Evolutionary conservation across 2,888 invertebrate genomes (phyloP).

Genomic region (Hydriomena furcata): DNA sequence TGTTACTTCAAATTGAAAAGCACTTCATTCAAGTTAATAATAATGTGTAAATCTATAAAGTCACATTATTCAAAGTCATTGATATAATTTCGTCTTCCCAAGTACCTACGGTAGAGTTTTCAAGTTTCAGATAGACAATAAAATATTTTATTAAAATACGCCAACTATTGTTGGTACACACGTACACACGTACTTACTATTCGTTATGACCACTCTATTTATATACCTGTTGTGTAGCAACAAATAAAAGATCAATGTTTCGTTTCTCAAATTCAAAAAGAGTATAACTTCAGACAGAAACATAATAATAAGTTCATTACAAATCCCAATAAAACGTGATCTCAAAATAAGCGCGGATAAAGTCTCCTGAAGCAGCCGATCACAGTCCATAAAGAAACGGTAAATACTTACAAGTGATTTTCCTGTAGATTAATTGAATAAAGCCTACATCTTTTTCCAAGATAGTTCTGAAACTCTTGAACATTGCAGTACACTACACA

Average conservation of each 20-base stretch:
- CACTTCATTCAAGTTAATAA: no score
- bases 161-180: no score
- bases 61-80: no score
- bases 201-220: no score
- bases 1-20: not conserved
- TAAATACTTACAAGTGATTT: not conserved
- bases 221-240: no score
- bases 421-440: not conserved
- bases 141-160: no score
- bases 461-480: not conserved
- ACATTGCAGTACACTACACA: not conserved
- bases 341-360: not conserved
- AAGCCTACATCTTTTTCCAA: not conserved
- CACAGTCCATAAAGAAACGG: not conserved
- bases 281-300: not conserved
- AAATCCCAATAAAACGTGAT: not conserved
- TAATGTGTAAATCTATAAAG: no score
- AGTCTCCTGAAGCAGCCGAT: not conserved
- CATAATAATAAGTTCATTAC: not conserved
- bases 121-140: no score
- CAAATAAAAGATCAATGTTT: no score
- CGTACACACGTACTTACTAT: no score
- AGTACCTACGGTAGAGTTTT: no score
- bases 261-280: not conserved
- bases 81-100: no score